A percentile compares a stretch with the other conserved stretches of the same genome.
Evolutionary conservation across 1,140 invertebrate species (phyloP).

Genomic region (Adoxophyes honmai): DNA sequence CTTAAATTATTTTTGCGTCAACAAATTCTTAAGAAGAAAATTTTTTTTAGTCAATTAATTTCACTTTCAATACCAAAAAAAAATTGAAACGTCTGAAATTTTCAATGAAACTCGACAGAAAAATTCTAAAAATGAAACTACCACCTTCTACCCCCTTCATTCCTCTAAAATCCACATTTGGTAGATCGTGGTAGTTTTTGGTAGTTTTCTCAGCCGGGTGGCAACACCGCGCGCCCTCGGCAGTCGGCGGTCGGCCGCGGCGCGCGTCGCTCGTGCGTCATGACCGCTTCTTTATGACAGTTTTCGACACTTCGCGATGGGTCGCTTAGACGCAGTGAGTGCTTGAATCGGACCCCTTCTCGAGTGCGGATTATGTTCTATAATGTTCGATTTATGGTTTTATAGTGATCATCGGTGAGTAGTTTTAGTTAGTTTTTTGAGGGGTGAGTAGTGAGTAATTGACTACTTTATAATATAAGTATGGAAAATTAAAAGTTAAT

Average conservation of each 20-base stretch:
- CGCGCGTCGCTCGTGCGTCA: constrained; percentile 42
- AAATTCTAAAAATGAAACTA: neutral
- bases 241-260: constrained; percentile 51
- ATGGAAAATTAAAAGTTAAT: too few species aligned
- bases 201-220: constrained; percentile 22
- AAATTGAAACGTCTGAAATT: too few species aligned
- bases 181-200: constrained; percentile 26
- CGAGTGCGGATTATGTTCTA: constrained; percentile 42
- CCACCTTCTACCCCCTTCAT: neutral
- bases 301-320: constrained; percentile 33
- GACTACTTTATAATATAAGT: too few species aligned
- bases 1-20: too few species aligned
- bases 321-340: constrained; percentile 40
- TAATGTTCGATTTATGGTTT: constrained; percentile 59
- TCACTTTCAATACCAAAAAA: too few species aligned
- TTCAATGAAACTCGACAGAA: too few species aligned
- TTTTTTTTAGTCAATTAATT: too few species aligned
- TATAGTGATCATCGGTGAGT: constrained; percentile 73
- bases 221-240: constrained; percentile 35
- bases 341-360: constrained; percentile 27
- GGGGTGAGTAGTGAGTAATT: neutral
- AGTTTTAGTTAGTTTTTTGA: constrained; percentile 2
- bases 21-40: too few species aligned
- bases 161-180: constrained; percentile 8
- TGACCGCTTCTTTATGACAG: constrained; percentile 44